Evolutionary conservation across 2,888 invertebrate species (phyloP), one percentile per base, ranked within the genome.

Genomic region (Cosmia pyralina): DNA sequence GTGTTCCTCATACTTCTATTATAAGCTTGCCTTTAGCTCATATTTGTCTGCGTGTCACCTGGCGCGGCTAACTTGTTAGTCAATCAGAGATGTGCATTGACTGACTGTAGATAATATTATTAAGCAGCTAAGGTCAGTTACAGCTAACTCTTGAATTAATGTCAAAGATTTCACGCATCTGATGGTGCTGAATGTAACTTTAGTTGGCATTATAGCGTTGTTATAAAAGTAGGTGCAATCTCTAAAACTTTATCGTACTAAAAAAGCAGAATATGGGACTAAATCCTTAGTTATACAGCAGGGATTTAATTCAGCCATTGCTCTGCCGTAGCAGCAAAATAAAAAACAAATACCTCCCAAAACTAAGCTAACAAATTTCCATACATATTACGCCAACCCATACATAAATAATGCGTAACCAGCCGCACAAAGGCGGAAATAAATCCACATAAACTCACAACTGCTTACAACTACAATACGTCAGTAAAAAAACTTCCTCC

Each of bases 401-500:
- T 77, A 57, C 81, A 77, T 77, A 81, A 81, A 81, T 81, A 68
- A 78, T 81, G 59, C 53, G 19, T n/a, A 64, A 65, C 67, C 69
- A 69, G 68, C 62, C 69, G 72, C 48, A 78, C 73, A 65, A 76
- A 55, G 68, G 78, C 81, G 80, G 79, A 84, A 86, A 88, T 88
- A 89, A 89, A 87, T 87, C 82, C 81, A 79, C 69, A 86, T 86
- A 85, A 86, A 86, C 84, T 85, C 86, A 79, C 70, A 76, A 77
- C 75, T 74, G 79, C 64, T 86, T 83, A 86, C 85, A 86, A 82
- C 80, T 78, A 82, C 85, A 87, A 90, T 88, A 90, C 77, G 84
- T 87, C 88, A 87, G 80, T 59, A 60, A 88, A 90, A 88, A 89
- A 87, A 82, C 75, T 82, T 85, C 78, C 83, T 79, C 75, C 82